Base-by-base conservation (phyloP, 2,797 vertebrate genomes). In the Dendrocincla tyrannina region DNA sequence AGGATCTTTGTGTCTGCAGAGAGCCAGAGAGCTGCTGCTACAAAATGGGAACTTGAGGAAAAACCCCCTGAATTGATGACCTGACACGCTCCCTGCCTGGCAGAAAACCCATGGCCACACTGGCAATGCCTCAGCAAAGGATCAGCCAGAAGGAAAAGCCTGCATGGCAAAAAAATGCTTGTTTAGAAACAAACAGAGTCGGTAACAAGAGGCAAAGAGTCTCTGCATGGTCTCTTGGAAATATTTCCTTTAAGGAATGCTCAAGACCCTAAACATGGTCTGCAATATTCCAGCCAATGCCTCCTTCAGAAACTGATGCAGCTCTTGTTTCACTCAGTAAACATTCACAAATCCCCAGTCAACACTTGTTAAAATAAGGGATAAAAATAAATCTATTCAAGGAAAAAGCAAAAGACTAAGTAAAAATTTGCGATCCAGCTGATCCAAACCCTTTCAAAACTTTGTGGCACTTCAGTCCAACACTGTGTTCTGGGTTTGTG, bases 401-500 rank as follows among this genome's bases (percentile, higher is more conserved):
- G 64, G 69, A 33, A 77, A 77, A 80, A 86, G 60, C 6, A 4
- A 33, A 56, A 63, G 33, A 37, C 22, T 24, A 11, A 77, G 41
- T 47, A 56, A 41, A 28, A 64, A n/a, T 17, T 74, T 59, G 62
- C 52, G 35, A 81, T 19, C 53, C 63, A 68, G 39, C 17, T 83
- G 60, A 91, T 60, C 49, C 82, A 50, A 87, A 75, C 44, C n/a
- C 49, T 63, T 70, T 25, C 27, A 49, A n/a, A 78, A 79, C 68
- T 44, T 20, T 2, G 13, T 1, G 17, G 59, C 10, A 20, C 39
- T 80, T 41, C 55, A 5, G 19, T 56, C 4, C 5, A 47, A 46
- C 30, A 5, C 10, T 3, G 23, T 39, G 47, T 16, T 47, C 3
- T 0, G 27, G 16, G 67, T 10, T 16, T 42, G 76, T 55, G 68